Conservation (phyloP, 2,113 vertebrate genomes). For the Carassius gibelio region DNA sequence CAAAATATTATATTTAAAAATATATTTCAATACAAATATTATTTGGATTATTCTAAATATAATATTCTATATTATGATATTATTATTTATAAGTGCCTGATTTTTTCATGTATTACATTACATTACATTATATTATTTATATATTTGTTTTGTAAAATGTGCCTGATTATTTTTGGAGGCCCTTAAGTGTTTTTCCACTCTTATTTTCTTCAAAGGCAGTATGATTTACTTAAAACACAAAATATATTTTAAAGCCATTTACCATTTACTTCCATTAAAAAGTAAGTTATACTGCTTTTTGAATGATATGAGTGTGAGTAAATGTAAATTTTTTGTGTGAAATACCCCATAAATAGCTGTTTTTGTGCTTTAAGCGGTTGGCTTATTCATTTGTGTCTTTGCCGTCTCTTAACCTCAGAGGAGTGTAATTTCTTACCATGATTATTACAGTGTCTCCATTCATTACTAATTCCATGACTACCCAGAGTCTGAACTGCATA, state of each 20-base stretch:
- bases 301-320: not conserved
- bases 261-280: no score
- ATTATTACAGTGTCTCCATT: slow-evolving; percentile 45
- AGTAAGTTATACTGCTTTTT: not conserved
- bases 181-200: no score
- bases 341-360: not conserved
- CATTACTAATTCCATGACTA: slow-evolving; percentile 35
- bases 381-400: slow-evolving; percentile 10
- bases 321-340: not conserved
- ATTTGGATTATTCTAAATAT: no score
- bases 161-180: no score
- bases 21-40: no score
- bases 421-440: slow-evolving; percentile 37
- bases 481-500: slow-evolving; percentile 29
- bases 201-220: not conserved
- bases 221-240: no score
- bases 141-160: not conserved
- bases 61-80: not conserved
- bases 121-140: no score
- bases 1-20: no score
- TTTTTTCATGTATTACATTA: no score
- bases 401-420: slow-evolving; percentile 38
- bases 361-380: slow-evolving; percentile 34
- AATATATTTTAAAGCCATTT: no score
- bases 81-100: not conserved